Evolutionary conservation across 2,797 vertebrate species (phyloP).

Genomic region (Euthynnus affinis): DNA sequence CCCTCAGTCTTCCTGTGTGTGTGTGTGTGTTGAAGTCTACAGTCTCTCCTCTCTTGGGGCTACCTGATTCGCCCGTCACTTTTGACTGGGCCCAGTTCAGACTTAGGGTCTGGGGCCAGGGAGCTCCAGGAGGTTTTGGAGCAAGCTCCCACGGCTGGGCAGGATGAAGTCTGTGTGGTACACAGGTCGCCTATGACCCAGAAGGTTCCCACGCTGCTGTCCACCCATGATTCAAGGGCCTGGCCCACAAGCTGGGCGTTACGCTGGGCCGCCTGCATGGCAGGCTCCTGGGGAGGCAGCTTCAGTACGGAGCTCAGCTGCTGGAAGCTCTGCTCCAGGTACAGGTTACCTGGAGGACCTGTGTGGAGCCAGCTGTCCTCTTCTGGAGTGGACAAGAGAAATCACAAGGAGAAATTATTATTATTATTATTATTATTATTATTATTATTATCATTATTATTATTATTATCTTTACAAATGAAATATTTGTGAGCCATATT

Average conservation of each 20-base stretch:
- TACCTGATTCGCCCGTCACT: conserved; percentile 95
- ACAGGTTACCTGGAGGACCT: conserved; percentile 92
- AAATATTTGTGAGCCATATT: too few species aligned
- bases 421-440: too few species aligned
- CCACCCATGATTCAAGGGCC: conserved; percentile 91
- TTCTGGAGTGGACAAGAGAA: conserved; percentile 75
- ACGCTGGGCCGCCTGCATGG: conserved; percentile 81
- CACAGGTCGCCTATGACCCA: conserved; percentile 85
- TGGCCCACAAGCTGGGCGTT: conserved; percentile 86
- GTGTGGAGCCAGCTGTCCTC: conserved; percentile 93
- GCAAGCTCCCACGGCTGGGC: conserved; percentile 88
- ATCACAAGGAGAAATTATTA: not conserved
- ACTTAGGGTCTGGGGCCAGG: conserved; percentile 96
- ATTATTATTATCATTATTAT: too few species aligned
- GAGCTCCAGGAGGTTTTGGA: conserved; percentile 95
- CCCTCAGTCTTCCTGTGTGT: conserved; percentile 23
- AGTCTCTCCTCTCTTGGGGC: conserved; percentile 70
- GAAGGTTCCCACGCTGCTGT: conserved; percentile 83
- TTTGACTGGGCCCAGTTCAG: conserved; percentile 94
- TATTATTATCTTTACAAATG: too few species aligned
- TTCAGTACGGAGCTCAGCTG: conserved; percentile 91
- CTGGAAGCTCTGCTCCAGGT: conserved; percentile 97
- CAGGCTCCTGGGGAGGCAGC: conserved; percentile 86
- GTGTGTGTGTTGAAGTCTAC: conserved; percentile 2
- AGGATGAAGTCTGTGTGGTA: conserved; percentile 83